A percentile compares a stretch with the other conserved stretches of the same genome.
phyloP scores from a whole-genome alignment of 1,140 invertebrate genomes.

The Sesamia nonagrioides region DNA sequence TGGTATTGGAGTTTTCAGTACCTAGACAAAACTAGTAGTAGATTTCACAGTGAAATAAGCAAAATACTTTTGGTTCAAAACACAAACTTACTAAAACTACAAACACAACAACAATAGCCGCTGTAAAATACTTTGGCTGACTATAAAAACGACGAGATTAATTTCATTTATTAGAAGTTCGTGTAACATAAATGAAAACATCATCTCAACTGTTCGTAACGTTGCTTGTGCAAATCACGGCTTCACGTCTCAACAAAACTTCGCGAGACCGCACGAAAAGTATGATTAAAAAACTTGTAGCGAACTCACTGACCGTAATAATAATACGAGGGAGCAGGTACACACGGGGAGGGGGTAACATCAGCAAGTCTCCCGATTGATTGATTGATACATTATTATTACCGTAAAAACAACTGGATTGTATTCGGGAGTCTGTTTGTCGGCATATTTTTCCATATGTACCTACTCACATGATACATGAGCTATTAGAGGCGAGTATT shows the following conservation, averaged over 20 bases:
- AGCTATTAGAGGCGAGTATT: slow-evolving; percentile 12
- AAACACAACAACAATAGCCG: slow-evolving; percentile 13
- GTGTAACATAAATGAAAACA: slow-evolving; percentile 45
- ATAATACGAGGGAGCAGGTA: slow-evolving; percentile 17
- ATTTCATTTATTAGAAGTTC: slow-evolving; percentile 45
- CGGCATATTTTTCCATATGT: slow-evolving; percentile 48
- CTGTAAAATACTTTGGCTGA: slow-evolving; percentile 31
- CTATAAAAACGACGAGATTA: slow-evolving; percentile 45
- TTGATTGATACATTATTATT: slow-evolving; percentile 52
- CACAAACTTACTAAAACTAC: slow-evolving; percentile 15
- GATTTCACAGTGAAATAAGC: background rate
- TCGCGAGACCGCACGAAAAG: slow-evolving; percentile 46
- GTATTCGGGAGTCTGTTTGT: slow-evolving; percentile 48
- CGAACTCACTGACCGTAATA: slow-evolving; percentile 45
- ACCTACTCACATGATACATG: slow-evolving; percentile 24
- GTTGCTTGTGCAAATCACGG: slow-evolving; percentile 43
- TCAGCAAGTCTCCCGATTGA: slow-evolving; percentile 20
- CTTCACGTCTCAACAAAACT: slow-evolving; percentile 33
- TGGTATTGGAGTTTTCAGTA: too few relatives aligned
- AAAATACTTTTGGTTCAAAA: slow-evolving; percentile 31
- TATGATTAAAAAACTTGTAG: slow-evolving; percentile 53
- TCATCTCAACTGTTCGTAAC: slow-evolving; percentile 29
- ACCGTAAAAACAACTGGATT: slow-evolving; percentile 44
- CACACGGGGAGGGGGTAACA: background rate
- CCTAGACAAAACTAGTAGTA: too few relatives aligned